Base-by-base conservation (phyloP, 2,888 invertebrate species). In the Epirrhoe alternata region DNA sequence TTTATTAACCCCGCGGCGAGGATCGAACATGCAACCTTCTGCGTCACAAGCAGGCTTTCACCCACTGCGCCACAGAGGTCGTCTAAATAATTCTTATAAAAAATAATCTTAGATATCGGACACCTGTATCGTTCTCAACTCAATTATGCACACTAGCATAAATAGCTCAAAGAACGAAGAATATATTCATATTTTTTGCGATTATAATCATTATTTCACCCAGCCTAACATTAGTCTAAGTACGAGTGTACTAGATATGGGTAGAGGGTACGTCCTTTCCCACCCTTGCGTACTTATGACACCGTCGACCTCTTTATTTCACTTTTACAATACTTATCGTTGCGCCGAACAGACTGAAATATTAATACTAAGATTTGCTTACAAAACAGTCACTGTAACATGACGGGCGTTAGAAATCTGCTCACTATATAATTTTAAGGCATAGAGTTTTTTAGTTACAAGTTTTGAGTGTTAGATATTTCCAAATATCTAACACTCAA, bases 251-350 rank as follows among this genome's bases (percentile, higher is more conserved):
- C 17, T 5, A 38, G 54, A 33, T 54, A 57, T 7, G 51, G 52
- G 49, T 47, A 54, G 49, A 56, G 55, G 52, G 33, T 55, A 60
- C 38, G 65, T n/a, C 56, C 65, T 66, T 16, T 49, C 17, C 53
- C 7, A 51, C 57, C 52, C 60, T 33, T 47, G 4, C 14, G 50
- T 35, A 54, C 47, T 33, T 42, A 16, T 50, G 61, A 49, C 49
- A 51, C 38, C n/a, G 38, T 12, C 38, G 47, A 64, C 67, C 67
- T 60, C 61, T 64, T 61, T 64, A 68, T 60, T 63, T 47, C 64
- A 57, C 24, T 61, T 60, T 47, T 61, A 50, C 49, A 64, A 57
- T 60, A 47, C 38, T 49, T 61, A 55, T 55, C 56, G 24, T 33
- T 61, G 51, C 56, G 63, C 33, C 42, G 52, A 38, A 24, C 31